Evolutionary conservation across 2,797 vertebrate species (phyloP), one percentile per base, ranked within the genome.

Genomic region (Tragelaphus oryx): DNA sequence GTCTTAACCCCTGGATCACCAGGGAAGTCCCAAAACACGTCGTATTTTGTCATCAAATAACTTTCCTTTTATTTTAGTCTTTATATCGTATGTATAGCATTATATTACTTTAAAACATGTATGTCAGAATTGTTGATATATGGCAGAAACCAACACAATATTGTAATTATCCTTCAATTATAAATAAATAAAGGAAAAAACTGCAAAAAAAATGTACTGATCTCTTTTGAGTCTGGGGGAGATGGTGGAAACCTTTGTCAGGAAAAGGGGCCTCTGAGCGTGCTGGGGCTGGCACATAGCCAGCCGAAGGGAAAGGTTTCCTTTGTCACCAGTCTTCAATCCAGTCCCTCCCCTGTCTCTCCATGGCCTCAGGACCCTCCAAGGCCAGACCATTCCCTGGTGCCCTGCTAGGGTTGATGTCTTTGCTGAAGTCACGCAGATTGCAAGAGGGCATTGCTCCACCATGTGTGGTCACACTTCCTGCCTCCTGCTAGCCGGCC

Each of bases 41-140:
- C 5, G 8, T 76, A 17, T 82, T 71, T 93, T 82, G 68, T 79
- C 54, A 20, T 78, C 30, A 41, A 5, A 10, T 59, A 68, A 26
- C 8, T 95, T 94, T 85, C 30, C 37, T 91, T 71, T 55, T 79
- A 65, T 52, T 88, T 88, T 91, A 28, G 30, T 65, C n/a, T 94
- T 82, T 82, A 18, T 62, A 2, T 26, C 7, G 0, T 44, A 48
- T 6, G 1, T 75, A 44, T 50, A 62, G 18, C 50, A 26, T 52
- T 33, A 18, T 41, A 44, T 74, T 87, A 78, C 57, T 79, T 92
- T 79, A 30, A 54, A 82, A 78, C n/a, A 13, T 28, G 18, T 62
- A n/a, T 13, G 17, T 85, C 76, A 71, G 33, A 79, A 87, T n/a
- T 57, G 68, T 26, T 74, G 68, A 44, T 74, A 44, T 4, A 44